Conservation (phyloP, 2,797 vertebrate species). For the Pachyuromys duprasi region DNA sequence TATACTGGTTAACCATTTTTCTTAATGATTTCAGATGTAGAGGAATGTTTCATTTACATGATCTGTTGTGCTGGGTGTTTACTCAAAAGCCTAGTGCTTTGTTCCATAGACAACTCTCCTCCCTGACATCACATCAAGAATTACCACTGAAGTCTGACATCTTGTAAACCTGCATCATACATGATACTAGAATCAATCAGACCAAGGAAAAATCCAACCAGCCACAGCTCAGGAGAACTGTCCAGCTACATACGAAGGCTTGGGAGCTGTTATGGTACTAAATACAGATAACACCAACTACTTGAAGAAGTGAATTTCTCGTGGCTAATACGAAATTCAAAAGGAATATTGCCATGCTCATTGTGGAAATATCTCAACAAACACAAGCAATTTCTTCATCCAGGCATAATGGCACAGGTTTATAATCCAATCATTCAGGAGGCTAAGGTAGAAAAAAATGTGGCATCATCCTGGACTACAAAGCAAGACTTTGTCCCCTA, state of each 20-base stretch:
- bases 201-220: neutral
- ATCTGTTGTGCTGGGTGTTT: conserved; percentile 1
- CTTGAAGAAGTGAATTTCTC: neutral
- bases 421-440: neutral
- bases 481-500: neutral
- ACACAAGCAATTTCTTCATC: neutral
- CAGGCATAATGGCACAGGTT: neutral
- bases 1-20: neutral
- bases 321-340: neutral
- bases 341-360: neutral
- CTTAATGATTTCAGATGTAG: neutral
- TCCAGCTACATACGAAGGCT: neutral
- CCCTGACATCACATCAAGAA: neutral
- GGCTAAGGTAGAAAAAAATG: neutral
- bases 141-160: neutral
- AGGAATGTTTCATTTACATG: neutral
- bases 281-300: fast-evolving
- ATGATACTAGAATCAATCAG: neutral
- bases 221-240: neutral
- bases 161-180: neutral
- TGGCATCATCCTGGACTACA: neutral
- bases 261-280: neutral
- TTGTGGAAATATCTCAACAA: neutral
- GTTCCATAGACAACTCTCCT: neutral
- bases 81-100: neutral